A percentile compares a stretch with the other conserved stretches of the same genome.
These are phyloP conservation scores for Pelecanoides urinatrix DNA, from an alignment of 2,113 vertebrate species.

Conservation along the genomic window DNA sequence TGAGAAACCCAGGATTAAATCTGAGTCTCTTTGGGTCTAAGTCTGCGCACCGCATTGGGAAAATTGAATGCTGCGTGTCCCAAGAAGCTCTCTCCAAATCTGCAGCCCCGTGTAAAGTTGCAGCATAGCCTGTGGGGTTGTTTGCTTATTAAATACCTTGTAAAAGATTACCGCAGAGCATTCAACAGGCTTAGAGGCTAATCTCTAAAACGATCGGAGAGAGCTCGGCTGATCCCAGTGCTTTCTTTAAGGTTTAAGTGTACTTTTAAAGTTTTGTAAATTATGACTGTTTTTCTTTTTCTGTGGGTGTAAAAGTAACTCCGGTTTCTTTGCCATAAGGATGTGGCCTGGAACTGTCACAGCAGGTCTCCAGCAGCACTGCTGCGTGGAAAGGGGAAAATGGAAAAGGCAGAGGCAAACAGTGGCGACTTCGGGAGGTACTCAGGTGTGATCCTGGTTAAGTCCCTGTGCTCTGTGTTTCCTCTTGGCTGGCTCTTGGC, in stretches of 20 bases:
- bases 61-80: not conserved
- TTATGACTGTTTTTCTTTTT: not conserved
- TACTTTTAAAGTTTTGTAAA: not conserved
- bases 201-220: not conserved
- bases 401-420: not conserved
- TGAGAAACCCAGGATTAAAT: conserved; percentile 35
- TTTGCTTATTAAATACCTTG: conserved; percentile 44
- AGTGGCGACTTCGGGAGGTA: not conserved
- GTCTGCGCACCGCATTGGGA: not conserved
- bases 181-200: conserved; percentile 34
- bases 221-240: not conserved
- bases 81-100: not conserved
- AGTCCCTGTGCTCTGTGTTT: not conserved
- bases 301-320: not conserved
- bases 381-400: not conserved
- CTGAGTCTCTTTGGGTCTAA: not conserved
- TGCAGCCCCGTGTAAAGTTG: not conserved
- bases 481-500: not conserved
- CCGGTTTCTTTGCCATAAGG: not conserved
- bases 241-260: conserved; percentile 9
- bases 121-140: not conserved
- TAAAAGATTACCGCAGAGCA: conserved; percentile 43
- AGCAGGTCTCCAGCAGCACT: not conserved
- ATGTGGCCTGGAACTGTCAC: not conserved
- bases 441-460: not conserved